Evolutionary conservation across 2,113 vertebrate genomes (phyloP).

Genomic region (Rhombomys opimus): DNA sequence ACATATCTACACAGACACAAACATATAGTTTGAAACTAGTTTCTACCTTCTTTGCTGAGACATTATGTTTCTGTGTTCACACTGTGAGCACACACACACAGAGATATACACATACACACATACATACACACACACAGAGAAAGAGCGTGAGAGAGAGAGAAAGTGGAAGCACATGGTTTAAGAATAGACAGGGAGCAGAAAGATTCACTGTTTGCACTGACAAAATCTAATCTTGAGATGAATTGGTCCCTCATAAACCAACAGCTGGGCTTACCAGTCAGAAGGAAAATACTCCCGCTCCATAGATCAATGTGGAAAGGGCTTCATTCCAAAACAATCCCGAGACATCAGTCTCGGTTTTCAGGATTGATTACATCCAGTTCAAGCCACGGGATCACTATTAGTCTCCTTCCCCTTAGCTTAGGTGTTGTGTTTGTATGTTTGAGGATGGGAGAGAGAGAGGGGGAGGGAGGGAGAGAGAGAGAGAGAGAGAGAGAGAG

Average conservation of each 20-base stretch:
- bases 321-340: not conserved
- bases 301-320: not conserved
- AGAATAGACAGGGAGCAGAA: not conserved
- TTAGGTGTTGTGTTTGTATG: not conserved
- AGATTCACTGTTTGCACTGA: not conserved
- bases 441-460: no score
- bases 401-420: not conserved
- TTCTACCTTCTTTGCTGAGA: not conserved
- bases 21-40: not conserved
- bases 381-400: not conserved
- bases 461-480: not conserved
- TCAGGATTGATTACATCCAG: not conserved
- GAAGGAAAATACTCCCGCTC: not conserved
- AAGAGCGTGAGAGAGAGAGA: no score
- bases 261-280: not conserved
- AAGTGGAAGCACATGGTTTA: not conserved
- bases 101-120: not conserved
- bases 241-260: constrained; percentile 2
- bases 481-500: rapidly evolving
- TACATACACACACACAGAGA: not conserved
- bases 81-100: not conserved
- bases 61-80: not conserved
- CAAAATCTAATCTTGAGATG: not conserved
- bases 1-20: not conserved
- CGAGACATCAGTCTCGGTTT: not conserved